A percentile compares a stretch with the other conserved stretches of the same genome.
Evolutionary conservation across 2,888 invertebrate species (phyloP).

Genomic region (Taphrorychus bicolor): DNA sequence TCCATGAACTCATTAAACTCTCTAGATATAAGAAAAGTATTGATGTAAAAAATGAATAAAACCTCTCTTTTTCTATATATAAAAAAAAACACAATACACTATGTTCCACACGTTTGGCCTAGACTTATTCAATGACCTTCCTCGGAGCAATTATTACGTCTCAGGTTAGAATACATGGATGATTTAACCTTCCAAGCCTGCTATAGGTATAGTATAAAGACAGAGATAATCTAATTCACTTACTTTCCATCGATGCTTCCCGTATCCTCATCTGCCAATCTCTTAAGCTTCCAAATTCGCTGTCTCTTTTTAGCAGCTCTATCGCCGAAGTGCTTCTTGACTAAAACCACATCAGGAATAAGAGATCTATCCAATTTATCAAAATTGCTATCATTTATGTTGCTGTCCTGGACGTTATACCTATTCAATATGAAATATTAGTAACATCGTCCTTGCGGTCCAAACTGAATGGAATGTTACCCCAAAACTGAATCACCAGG

Average conservation of each 20-base stretch:
- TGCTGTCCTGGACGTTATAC: slow-evolving; percentile 88
- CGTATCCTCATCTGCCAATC: slow-evolving; percentile 75
- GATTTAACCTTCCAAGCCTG: background rate
- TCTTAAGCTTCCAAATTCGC: slow-evolving; percentile 90
- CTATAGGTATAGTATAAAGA: background rate
- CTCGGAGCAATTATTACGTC: too few relatives aligned
- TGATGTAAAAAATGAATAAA: too few relatives aligned
- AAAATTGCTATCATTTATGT: slow-evolving; percentile 88
- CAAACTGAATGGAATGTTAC: slow-evolving; percentile 60
- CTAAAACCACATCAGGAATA: slow-evolving; percentile 92
- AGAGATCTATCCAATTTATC: slow-evolving; percentile 76
- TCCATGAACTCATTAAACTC: slow-evolving; percentile 96
- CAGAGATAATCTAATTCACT: slow-evolving; percentile 27
- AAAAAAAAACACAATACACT: background rate
- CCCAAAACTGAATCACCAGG: slow-evolving; percentile 94
- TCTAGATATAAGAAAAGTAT: slow-evolving; percentile 61
- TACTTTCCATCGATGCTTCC: slow-evolving; percentile 71
- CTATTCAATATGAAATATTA: slow-evolving; percentile 52
- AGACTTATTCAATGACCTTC: too few relatives aligned
- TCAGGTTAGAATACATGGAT: too few relatives aligned
- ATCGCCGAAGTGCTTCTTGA: slow-evolving; percentile 89
- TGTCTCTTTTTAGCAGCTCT: slow-evolving; percentile 73
- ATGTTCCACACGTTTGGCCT: too few relatives aligned
- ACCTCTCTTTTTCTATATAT: background rate
- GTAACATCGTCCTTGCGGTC: too few relatives aligned